Conservation (phyloP, 30 jellyfish, hydroid and myxozoan genomes). For the Pseudorhiza aurosa region DNA sequence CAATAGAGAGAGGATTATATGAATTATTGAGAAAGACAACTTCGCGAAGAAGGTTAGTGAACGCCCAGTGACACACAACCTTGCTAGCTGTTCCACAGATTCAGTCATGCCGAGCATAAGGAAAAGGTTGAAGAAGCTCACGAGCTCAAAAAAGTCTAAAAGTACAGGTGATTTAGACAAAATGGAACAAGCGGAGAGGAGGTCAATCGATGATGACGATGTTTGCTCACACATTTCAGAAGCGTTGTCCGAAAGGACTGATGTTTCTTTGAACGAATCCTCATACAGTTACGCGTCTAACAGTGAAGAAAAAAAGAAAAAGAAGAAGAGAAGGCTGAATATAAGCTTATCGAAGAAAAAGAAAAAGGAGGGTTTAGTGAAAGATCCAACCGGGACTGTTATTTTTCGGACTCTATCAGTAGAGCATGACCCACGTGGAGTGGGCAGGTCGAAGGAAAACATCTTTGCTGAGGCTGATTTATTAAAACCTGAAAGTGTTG, state of each 20-base stretch:
- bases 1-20: slow-evolving; percentile 1
- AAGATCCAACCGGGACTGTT: slow-evolving; percentile 40
- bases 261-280: slow-evolving; percentile 23
- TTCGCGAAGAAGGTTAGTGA: too few species aligned
- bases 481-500: slow-evolving; percentile 23
- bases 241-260: slow-evolving; percentile 58
- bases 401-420: slow-evolving; percentile 52
- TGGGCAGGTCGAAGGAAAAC: not conserved
- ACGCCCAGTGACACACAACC: too few species aligned
- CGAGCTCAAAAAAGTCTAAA: slow-evolving; percentile 51
- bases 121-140: slow-evolving; percentile 55
- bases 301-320: slow-evolving; percentile 31
- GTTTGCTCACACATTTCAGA: slow-evolving; percentile 50
- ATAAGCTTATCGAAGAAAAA: slow-evolving; percentile 29
- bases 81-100: too few species aligned
- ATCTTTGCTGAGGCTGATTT: not conserved
- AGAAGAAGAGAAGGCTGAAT: slow-evolving; percentile 28
- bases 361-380: slow-evolving; percentile 24
- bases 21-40: slow-evolving; percentile 4
- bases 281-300: slow-evolving; percentile 23
- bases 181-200: not conserved
- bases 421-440: slow-evolving; percentile 79
- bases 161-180: slow-evolving; percentile 45
- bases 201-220: slow-evolving; percentile 36
- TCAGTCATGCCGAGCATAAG: slow-evolving; percentile 76